Base-by-base conservation (phyloP, 2,113 vertebrate genomes). In the Dipodomys merriami region DNA sequence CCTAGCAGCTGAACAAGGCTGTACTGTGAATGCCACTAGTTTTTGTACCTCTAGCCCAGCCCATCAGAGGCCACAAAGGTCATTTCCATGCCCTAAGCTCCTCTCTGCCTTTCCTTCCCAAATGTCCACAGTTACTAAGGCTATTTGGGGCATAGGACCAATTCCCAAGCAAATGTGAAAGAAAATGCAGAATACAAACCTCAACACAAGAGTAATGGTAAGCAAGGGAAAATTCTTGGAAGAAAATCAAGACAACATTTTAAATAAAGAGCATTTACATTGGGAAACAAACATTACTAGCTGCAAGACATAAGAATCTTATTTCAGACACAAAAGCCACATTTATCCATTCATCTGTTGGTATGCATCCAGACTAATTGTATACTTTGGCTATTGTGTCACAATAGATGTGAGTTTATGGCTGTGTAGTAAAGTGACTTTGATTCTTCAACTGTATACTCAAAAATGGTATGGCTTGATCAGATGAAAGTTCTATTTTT, bases 301-400 rank as follows among this genome's bases (percentile, higher is more conserved):
- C 53, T 18, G 65, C 44, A 83, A 6, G 12, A 83, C 20, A 76
- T 9, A 20, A 65, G 27, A 83, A 64, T 30, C 11, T 46, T 74
- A 85, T 78, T 78, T 92, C 33, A 87, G 22, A 53, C 18, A 60
- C 57, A 73, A 69, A 74, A 19, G 49, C 68, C 78, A 90, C 77
- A 30, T n/a, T 30, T 82, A 7, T 80, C 79, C 60, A 62, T 62
- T 62, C 60, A 62, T 18, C 16, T 5, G 20, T 62, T 62, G 60
- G 60, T 19, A 5, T 6, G 20, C 60, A 22, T 62, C 60, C 5
- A 62, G 20, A 15, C 60, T 15, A 15, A 62, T 62, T 62, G 1
- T 19, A 62, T 62, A 62, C 60, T 62, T 62, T 62, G 60, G 20
- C 60, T 62, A 62, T 62, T 62, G 60, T 62, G 20, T 62, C 60